Percentiles rank a stretch among this genome's conserved stretches.
phyloP scores from a whole-genome alignment of 2,888 invertebrate genomes.

The Dastarcus helophoroides region DNA sequence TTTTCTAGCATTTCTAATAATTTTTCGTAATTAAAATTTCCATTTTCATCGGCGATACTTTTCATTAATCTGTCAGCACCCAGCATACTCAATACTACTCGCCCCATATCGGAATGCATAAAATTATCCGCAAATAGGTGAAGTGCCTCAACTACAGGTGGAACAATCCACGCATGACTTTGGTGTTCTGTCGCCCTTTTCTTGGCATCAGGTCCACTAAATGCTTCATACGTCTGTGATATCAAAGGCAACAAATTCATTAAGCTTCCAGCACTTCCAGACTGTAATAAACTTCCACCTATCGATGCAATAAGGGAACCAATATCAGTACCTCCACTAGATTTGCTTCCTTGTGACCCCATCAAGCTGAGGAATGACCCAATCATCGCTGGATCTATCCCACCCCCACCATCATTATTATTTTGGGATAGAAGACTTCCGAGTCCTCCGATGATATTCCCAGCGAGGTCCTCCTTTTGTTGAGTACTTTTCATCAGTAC shows the following conservation, averaged over 20 bases:
- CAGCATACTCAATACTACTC: slow-evolving; percentile 59
- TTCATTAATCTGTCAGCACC: slow-evolving; percentile 59
- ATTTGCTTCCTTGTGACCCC: too few species aligned
- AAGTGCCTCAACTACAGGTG: slow-evolving; percentile 55
- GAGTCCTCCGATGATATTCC: too few species aligned
- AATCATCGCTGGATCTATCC: slow-evolving; percentile 45
- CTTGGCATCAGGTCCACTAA: slow-evolving; percentile 49
- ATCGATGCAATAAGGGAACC: too few species aligned
- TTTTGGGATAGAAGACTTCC: too few species aligned
- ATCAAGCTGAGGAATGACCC: too few species aligned
- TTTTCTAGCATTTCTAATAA: slow-evolving; percentile 71
- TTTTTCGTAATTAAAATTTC: slow-evolving; percentile 58
- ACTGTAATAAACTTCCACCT: too few species aligned
- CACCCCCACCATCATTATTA: slow-evolving; percentile 36
- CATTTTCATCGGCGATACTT: slow-evolving; percentile 55
- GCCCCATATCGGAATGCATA: slow-evolving; percentile 65
- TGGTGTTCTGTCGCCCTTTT: slow-evolving; percentile 52
- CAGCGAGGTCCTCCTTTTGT: too few species aligned
- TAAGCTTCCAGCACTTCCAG: slow-evolving; percentile 13
- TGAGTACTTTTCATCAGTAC: too few species aligned
- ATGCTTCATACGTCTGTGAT: slow-evolving; percentile 51
- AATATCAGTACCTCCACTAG: too few species aligned
- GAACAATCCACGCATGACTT: slow-evolving; percentile 59
- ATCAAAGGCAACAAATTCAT: slow-evolving; percentile 54
- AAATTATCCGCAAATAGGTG: slow-evolving; percentile 72